Evolutionary conservation across 2,888 invertebrate species (phyloP).

Genomic region (Helicoverpa assulta): DNA sequence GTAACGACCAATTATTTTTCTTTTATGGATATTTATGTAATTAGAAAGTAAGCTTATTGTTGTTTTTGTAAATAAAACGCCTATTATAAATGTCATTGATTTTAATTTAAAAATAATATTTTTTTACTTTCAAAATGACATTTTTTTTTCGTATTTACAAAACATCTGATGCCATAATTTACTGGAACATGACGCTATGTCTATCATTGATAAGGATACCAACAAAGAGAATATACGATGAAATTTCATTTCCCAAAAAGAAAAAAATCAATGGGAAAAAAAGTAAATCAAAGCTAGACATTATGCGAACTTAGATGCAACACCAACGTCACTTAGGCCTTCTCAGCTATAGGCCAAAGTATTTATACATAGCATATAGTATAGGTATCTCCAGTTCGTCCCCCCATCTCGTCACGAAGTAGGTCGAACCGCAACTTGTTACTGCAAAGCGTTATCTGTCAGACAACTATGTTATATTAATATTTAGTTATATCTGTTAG

Average conservation of each 20-base stretch:
- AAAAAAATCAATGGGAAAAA: not conserved
- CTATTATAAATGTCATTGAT: constrained; percentile 27
- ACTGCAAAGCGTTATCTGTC: constrained; percentile 1
- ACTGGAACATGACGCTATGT: too few relatives aligned
- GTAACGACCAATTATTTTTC: constrained; percentile 42
- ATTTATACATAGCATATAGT: not conserved
- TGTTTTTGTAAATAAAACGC: constrained; percentile 40
- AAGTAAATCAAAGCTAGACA: not conserved
- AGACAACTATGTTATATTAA: not conserved
- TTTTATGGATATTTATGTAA: constrained; percentile 32
- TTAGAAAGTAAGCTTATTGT: constrained; percentile 37
- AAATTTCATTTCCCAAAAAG: too few relatives aligned
- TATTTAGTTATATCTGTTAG: not conserved
- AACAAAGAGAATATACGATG: too few relatives aligned
- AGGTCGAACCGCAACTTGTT: constrained; percentile 8
- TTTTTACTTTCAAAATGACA: too few relatives aligned
- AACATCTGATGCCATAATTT: too few relatives aligned
- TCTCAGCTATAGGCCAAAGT: not conserved
- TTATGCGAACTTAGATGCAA: not conserved
- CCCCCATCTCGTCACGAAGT: constrained; percentile 3
- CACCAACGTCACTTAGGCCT: not conserved
- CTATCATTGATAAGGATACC: too few relatives aligned
- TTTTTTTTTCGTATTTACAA: too few relatives aligned
- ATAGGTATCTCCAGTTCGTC: not conserved
- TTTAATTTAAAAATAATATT: constrained; percentile 22